Base-by-base conservation (phyloP, 2,113 vertebrate species). In the Chaetops frenatus region DNA sequence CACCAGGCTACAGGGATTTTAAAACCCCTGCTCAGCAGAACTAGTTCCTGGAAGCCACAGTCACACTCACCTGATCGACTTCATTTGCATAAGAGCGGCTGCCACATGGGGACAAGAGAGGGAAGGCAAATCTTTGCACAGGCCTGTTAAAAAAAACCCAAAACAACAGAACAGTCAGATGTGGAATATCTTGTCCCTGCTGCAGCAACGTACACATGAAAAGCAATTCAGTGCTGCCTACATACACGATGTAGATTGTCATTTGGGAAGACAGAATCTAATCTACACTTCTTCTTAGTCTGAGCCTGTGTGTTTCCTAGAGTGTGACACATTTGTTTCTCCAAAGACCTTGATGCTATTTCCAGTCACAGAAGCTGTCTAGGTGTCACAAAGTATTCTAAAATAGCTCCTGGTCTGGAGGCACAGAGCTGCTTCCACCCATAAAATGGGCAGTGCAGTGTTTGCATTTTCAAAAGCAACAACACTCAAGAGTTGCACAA, bases 21-120 rank as follows among this genome's bases (percentile, higher is more conserved):
- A 90, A 84, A 95, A 38, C 2, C n/a, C 29, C 79, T 86, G 48
- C 64, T 90, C 76, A 81, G 80, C 71, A 90, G 60, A 88, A 62
- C 45, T 20, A 72, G 60, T 40, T 90, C 56, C 61, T 88, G 79
- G 89, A 93, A 90, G 70, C 14, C 47, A 45, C 45, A 66, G 23
- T 73, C 54, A 82, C 61, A 96, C 98, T 98, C 96, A 98, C 98
- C 94, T 96, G 92, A 51, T 95, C 96, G 0, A 98, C 95, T 11
- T 97, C 88, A n/a, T 65, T 94, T 36, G 96, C 86, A 7, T 97
- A 98, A 35, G 94, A 94, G n/a, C 97, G 96, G 47, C 12, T 81
- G 69, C 93, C 69, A 44, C 22, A 13, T 0, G 90, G 77, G 23
- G 80, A 62, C 16, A 92, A 70, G 54, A 86, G 69, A 11, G 94